phyloP scores from a whole-genome alignment of 2,888 invertebrate species.

The Campoplex capitator region DNA sequence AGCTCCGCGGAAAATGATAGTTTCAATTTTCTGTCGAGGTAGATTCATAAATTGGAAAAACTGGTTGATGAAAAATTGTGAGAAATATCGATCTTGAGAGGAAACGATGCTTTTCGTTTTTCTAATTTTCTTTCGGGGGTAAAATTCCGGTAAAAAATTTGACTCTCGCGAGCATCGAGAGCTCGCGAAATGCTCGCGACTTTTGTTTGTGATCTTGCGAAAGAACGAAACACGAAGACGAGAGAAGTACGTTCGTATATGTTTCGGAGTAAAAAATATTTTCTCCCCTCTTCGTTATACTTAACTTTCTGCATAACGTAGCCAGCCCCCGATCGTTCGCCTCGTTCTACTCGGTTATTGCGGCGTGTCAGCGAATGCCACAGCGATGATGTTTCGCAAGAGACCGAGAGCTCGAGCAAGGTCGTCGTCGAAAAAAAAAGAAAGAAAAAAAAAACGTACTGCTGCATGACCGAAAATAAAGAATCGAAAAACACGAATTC shows the following conservation, averaged over 20 bases:
- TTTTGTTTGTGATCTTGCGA: constrained; percentile 68
- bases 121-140: no score
- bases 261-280: background rate
- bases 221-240: constrained; percentile 53
- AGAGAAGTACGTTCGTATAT: background rate
- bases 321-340: constrained; percentile 42
- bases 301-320: constrained; percentile 21
- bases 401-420: constrained; percentile 56
- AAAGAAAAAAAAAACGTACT: no score
- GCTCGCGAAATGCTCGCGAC: constrained; percentile 56
- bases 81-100: no score
- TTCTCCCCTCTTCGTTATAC: constrained; percentile 4
- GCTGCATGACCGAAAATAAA: background rate
- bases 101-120: background rate
- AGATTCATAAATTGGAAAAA: background rate
- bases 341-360: constrained; percentile 54
- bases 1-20: background rate
- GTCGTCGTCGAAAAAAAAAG: constrained; percentile 47
- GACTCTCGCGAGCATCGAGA: constrained; percentile 70
- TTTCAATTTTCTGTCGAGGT: background rate
- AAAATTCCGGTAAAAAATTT: constrained; percentile 60
- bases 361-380: constrained; percentile 70
- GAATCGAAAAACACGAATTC: background rate
- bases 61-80: background rate
- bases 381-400: constrained; percentile 66